phyloP scores from a whole-genome alignment of 2,113 vertebrate species.

The Hemibagrus wyckioides region DNA sequence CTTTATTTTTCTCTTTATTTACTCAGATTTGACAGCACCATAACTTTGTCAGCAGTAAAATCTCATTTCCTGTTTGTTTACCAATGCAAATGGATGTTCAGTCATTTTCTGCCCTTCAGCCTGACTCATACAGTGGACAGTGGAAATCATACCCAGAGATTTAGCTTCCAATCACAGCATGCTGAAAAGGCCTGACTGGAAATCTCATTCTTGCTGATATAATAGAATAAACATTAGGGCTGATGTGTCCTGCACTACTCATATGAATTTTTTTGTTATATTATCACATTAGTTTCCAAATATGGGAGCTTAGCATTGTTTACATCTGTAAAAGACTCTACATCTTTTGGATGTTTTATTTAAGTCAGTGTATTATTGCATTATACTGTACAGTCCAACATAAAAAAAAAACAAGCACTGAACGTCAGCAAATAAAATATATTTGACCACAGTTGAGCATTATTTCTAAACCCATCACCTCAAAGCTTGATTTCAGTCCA shows the following conservation, averaged over 20 bases:
- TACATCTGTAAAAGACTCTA: neutral
- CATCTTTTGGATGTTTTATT: neutral
- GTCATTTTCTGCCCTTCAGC: constrained; percentile 22
- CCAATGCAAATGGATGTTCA: constrained; percentile 47
- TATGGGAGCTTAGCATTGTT: neutral
- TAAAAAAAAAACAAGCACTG: neutral
- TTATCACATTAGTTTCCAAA: constrained; percentile 14
- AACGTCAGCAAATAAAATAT: neutral
- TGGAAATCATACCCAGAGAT: constrained; percentile 44
- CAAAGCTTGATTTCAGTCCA: neutral
- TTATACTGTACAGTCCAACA: neutral
- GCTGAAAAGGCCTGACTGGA: constrained; percentile 12
- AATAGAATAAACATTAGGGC: constrained; percentile 31
- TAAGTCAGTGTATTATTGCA: constrained; percentile 5
- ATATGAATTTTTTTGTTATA: neutral
- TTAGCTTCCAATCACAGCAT: constrained; percentile 35
- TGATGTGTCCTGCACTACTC: neutral
- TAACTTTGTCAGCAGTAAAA: constrained; percentile 39
- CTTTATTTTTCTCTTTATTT: neutral
- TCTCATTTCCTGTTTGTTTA: constrained; percentile 54
- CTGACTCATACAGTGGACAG: constrained; percentile 31
- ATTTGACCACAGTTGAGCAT: neutral
- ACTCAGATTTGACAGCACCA: constrained; percentile 1
- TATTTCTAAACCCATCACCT: neutral
- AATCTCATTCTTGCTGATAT: constrained; percentile 31